These are phyloP conservation scores for Carcina quercana DNA, from an alignment of 2,888 invertebrate genomes.

Conservation along the genomic window DNA sequence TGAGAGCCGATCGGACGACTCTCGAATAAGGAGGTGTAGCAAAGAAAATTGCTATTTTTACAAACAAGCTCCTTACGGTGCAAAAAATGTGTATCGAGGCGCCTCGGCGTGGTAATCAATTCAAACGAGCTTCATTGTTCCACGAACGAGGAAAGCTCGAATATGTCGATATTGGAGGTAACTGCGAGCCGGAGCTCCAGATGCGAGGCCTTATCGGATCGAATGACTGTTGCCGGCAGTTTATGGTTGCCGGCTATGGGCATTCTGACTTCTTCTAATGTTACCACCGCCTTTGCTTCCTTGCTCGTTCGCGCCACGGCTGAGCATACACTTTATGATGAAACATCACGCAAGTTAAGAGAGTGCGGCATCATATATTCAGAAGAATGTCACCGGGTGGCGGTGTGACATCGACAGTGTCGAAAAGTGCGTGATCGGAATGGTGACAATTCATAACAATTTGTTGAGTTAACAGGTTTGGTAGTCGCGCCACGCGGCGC, in stretches of 20 bases:
- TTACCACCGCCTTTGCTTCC: conserved; percentile 33
- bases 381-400: conserved; percentile 16
- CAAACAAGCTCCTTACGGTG: conserved; percentile 47
- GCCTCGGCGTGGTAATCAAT: conserved; percentile 47
- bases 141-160: conserved; percentile 38
- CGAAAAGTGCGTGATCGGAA: conserved; percentile 26
- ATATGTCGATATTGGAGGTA: conserved; percentile 40
- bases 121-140: conserved; percentile 55
- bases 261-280: conserved; percentile 43
- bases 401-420: conserved; percentile 11
- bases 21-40: conserved; percentile 43
- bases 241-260: conserved; percentile 42
- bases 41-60: conserved; percentile 57
- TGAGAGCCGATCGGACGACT: conserved; percentile 36
- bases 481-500: conserved; percentile 26
- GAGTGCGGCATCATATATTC: conserved; percentile 15
- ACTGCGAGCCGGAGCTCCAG: conserved; percentile 31
- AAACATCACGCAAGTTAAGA: conserved; percentile 14
- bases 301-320: conserved; percentile 16
- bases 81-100: conserved; percentile 45
- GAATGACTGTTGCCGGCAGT: conserved; percentile 44
- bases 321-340: conserved; percentile 12
- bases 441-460: conserved; percentile 40
- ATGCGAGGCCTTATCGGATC: conserved; percentile 48
- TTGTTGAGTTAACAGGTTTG: conserved; percentile 41